Conservation (phyloP, 2,888 invertebrate species). For the Drosophila glabriapex region DNA sequence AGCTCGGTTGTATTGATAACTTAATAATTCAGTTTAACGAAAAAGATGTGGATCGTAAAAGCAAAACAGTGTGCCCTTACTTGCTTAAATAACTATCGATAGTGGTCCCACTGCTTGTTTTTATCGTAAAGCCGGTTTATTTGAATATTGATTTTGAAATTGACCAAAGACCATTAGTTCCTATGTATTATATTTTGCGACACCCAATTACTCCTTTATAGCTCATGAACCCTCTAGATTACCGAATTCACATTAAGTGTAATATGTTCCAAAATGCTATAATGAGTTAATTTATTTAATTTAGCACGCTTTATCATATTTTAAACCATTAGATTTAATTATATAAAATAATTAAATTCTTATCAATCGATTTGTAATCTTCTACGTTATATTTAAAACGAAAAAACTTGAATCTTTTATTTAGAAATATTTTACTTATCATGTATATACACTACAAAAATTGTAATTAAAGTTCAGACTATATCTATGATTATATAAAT, state of each 20-base stretch:
- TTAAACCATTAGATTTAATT: neutral
- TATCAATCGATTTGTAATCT: neutral
- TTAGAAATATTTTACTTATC: neutral
- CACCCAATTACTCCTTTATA: no score
- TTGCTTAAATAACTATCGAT: neutral
- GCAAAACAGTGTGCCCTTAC: neutral
- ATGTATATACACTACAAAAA: neutral
- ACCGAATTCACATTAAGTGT: neutral
- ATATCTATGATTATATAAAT: neutral
- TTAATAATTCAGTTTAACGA: neutral
- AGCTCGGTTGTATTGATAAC: neutral
- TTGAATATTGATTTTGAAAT: neutral
- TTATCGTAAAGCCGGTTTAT: neutral
- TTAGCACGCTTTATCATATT: neutral
- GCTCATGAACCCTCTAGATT: no score
- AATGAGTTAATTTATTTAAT: neutral
- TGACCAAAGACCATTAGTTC: neutral
- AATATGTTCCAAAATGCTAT: neutral
- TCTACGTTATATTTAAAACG: neutral
- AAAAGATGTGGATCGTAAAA: neutral
- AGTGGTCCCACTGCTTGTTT: neutral
- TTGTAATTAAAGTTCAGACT: neutral
- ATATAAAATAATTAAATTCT: neutral
- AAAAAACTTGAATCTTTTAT: neutral
- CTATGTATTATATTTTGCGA: no score